phyloP scores from a whole-genome alignment of 2,113 vertebrate species.

The Pardalotus punctatus region DNA sequence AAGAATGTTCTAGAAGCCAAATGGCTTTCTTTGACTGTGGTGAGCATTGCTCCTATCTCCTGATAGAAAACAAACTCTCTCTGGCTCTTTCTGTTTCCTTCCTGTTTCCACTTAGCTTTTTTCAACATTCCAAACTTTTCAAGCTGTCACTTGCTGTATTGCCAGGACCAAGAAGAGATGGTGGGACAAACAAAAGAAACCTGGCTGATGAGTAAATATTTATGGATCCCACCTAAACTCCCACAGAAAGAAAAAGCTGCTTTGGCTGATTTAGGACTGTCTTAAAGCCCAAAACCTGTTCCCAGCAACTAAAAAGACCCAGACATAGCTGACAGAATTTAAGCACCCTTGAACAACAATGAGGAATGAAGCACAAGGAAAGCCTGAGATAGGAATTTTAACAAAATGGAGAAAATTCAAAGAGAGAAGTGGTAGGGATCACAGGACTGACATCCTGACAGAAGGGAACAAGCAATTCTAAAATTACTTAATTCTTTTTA shows the following conservation, averaged over 20 bases:
- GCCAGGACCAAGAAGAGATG: background rate
- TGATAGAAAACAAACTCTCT: background rate
- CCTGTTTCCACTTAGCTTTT: background rate
- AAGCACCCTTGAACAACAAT: background rate
- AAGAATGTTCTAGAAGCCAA: background rate
- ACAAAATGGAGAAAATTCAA: background rate
- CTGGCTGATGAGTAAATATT: background rate
- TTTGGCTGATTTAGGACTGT: background rate
- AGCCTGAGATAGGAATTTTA: background rate
- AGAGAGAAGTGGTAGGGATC: background rate
- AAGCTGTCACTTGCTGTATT: background rate
- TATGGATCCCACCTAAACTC: background rate
- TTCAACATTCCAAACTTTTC: background rate
- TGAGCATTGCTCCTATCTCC: background rate
- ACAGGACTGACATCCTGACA: background rate
- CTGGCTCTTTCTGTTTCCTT: background rate
- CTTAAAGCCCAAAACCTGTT: background rate
- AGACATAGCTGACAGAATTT: background rate
- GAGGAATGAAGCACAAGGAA: rapidly evolving
- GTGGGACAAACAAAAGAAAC: background rate
- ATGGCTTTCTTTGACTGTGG: background rate
- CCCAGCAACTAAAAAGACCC: background rate
- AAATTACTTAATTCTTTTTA: background rate
- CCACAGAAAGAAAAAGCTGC: background rate
- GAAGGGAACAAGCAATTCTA: background rate